phyloP scores from a whole-genome alignment of 64 coral and sea anemone genomes.

The Hydrozoanthus tunicans region DNA sequence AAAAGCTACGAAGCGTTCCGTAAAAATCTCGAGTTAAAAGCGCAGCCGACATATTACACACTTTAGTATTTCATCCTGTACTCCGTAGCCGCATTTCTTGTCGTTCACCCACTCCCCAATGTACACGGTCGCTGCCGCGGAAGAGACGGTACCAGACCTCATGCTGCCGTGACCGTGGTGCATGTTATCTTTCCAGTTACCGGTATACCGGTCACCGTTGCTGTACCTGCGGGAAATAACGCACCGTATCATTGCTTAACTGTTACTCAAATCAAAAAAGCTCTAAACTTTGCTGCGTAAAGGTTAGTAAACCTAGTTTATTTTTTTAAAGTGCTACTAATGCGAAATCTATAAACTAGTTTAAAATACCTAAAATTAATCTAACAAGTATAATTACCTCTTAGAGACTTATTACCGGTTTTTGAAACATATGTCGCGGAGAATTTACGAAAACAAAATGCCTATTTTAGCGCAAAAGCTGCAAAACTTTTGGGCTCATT shows the following conservation, averaged over 20 bases:
- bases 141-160: constrained; percentile 76
- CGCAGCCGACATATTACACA: neutral
- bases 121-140: constrained; percentile 79
- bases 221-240: constrained; percentile 51
- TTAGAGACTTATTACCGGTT: too few species aligned
- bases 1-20: neutral
- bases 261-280: neutral
- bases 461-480: too few species aligned
- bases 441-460: too few species aligned
- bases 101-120: constrained; percentile 89
- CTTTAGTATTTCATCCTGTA: constrained; percentile 88
- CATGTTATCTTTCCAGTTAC: constrained; percentile 76
- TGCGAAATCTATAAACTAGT: too few species aligned
- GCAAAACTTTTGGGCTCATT: too few species aligned
- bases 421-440: too few species aligned
- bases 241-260: too few species aligned
- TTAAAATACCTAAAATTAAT: too few species aligned
- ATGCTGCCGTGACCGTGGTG: constrained; percentile 87
- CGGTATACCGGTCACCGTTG: constrained; percentile 74
- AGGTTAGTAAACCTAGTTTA: too few species aligned
- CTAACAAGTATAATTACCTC: too few species aligned
- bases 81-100: constrained; percentile 85
- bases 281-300: neutral
- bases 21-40: neutral
- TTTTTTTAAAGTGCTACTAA: too few species aligned